phyloP scores from a whole-genome alignment of 2,797 vertebrate species.

The Xyrichtys novacula region DNA sequence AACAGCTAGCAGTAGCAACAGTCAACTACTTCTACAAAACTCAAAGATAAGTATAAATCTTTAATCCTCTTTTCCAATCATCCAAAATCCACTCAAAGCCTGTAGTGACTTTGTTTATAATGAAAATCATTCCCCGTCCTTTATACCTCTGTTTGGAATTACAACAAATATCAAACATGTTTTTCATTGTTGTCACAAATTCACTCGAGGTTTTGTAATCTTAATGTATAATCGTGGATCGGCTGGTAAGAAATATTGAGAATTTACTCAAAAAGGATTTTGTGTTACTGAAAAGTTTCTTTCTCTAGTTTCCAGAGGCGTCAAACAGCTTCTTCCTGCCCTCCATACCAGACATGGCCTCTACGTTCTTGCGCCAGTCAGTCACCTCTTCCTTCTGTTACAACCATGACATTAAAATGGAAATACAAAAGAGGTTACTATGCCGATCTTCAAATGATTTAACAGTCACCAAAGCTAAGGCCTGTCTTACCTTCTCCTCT shows the following conservation, averaged over 20 bases:
- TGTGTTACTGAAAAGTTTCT: neutral
- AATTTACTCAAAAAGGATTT: neutral
- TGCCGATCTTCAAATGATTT: neutral
- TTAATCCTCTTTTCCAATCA: neutral
- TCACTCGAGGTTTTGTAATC: too few species aligned
- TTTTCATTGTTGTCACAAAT: too few species aligned
- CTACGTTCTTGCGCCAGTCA: slow-evolving; percentile 85
- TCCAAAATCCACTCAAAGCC: neutral
- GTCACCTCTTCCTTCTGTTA: slow-evolving; percentile 81
- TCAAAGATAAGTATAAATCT: neutral
- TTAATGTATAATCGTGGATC: neutral
- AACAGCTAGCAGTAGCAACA: neutral
- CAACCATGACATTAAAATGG: slow-evolving; percentile 2
- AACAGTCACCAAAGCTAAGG: neutral
- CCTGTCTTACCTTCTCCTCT: slow-evolving; percentile 80
- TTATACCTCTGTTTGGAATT: neutral
- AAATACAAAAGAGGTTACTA: neutral
- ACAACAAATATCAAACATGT: neutral
- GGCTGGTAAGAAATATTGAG: neutral
- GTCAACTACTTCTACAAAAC: neutral
- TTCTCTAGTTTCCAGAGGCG: slow-evolving; percentile 52
- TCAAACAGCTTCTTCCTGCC: slow-evolving; percentile 84
- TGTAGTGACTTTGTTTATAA: neutral
- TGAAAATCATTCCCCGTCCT: neutral
- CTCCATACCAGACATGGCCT: slow-evolving; percentile 84